A percentile compares a stretch with the other conserved stretches of the same genome.
These are phyloP conservation scores for Platycercus adscitus DNA, from an alignment of 2,113 vertebrate genomes.

Conservation along the genomic window DNA sequence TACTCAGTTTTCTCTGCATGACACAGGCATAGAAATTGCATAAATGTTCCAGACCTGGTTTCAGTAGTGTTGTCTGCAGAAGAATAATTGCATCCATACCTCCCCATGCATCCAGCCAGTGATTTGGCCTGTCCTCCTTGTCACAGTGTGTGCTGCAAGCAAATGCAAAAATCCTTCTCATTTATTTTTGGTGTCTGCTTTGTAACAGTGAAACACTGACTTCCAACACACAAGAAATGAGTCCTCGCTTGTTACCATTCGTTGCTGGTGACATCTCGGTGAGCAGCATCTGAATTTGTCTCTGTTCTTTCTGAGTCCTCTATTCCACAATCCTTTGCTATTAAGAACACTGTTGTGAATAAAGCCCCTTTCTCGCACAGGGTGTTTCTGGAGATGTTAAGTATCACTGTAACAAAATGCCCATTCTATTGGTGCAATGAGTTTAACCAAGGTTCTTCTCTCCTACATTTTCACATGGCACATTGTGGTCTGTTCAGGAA, in stretches of 20 bases:
- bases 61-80: background rate
- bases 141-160: background rate
- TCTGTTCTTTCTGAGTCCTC: background rate
- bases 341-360: background rate
- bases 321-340: background rate
- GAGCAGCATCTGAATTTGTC: background rate
- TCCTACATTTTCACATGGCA: background rate
- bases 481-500: background rate
- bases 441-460: background rate
- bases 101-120: background rate
- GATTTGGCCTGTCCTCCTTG: background rate
- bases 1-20: background rate
- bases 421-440: background rate
- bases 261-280: background rate
- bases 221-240: background rate
- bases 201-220: background rate
- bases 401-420: background rate
- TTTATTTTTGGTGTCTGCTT: background rate
- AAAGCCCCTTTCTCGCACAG: background rate
- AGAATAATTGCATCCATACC: background rate
- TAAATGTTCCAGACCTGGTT: background rate
- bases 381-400: background rate
- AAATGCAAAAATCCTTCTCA: background rate
- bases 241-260: background rate
- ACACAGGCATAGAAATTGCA: background rate